Evolutionary conservation across 2,113 vertebrate species (phyloP).

Genomic region (Carassius gibelio): DNA sequence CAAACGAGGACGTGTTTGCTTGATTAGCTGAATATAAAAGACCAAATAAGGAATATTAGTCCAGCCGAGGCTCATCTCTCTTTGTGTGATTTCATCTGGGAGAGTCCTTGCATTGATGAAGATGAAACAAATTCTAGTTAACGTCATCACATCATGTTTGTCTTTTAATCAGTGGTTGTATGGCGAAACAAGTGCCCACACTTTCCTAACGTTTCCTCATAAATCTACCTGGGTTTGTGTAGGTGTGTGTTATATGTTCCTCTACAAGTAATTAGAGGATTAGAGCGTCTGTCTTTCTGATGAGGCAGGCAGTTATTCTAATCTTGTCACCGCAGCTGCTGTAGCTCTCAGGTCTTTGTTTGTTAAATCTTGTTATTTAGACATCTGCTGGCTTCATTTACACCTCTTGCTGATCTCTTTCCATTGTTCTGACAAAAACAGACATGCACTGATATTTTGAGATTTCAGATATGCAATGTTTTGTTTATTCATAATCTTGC

Average conservation of each 20-base stretch:
- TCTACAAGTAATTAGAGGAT: conserved; percentile 4
- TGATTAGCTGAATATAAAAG: conserved; percentile 30
- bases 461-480: neutral
- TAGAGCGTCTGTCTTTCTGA: conserved; percentile 30
- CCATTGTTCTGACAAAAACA: neutral
- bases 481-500: neutral
- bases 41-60: neutral
- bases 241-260: conserved; percentile 7
- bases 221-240: neutral
- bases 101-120: neutral
- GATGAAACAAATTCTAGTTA: neutral
- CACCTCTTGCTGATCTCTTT: conserved; percentile 15
- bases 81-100: neutral
- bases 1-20: conserved; percentile 16
- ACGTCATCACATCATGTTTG: conserved; percentile 8
- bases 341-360: conserved; percentile 35
- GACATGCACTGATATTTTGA: neutral
- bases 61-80: neutral
- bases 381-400: conserved; percentile 22
- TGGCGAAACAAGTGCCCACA: neutral
- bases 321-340: conserved; percentile 46
- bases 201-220: neutral
- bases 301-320: conserved; percentile 42
- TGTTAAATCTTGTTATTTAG: conserved; percentile 44
- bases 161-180: conserved; percentile 31